Evolutionary conservation across 2,888 invertebrate genomes (phyloP), one percentile per base, ranked within the genome.

Genomic region (Andrena marginata): DNA sequence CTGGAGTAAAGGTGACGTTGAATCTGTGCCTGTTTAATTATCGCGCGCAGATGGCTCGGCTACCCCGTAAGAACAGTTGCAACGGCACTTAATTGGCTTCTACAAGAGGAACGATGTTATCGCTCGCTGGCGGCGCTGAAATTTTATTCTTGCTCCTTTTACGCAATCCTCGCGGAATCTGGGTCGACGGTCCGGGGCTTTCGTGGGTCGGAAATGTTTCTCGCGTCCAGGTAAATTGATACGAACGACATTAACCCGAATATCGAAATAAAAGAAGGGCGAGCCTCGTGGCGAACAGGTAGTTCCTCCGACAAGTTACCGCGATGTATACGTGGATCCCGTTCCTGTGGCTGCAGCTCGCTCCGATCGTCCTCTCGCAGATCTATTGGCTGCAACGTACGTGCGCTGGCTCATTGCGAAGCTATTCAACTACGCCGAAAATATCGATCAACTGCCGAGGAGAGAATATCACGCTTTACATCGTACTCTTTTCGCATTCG

Each of bases 251-350:
- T 88, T 85, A 87, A 88, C 82, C 76, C 74, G 78, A 71, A 85
- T 82, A 83, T 80, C 76, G 80, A 77, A 86, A 85, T 88, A 88
- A 82, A 84, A 85, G 84, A 63, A 78, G 73, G 80, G 78, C 80
- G 71, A 70, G 73, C 35, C 63, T 13, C 31, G 29, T 73, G 71
- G 48, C 16, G 71, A 62, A 54, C 70, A 70, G 64, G 74, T 85
- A 88, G 81, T 87, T 74, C 62, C 31, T 63, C 68, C 59, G 64
- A 13, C 62, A 73, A 64, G 64, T 80, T 73, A 67, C 56, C 64
- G 68, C 72, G 71, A 83, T 87, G 81, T 77, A 73, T 83, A 77
- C 72, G 49, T 51, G 56, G 49, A 31, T 60, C 13, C 23, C 48
- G 81, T 49, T 80, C 48, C 62, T 79, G 65, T 82, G 82, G 23